Percentiles rank a stretch among this genome's conserved stretches.
Conservation (phyloP, 2,888 invertebrate species). For the Himalopsyche japonica region DNA sequence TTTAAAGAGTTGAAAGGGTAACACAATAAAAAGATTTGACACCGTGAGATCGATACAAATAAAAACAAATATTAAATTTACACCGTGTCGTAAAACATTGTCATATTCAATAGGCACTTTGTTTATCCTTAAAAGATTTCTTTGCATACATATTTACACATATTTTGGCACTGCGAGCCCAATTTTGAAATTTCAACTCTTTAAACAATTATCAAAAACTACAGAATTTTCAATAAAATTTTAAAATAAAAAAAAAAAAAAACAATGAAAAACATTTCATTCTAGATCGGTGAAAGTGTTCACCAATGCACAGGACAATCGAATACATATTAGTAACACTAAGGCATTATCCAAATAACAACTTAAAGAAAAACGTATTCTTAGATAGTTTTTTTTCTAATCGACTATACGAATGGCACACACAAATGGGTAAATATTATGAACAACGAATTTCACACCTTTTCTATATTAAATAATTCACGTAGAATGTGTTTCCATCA, state of each 20-base stretch:
- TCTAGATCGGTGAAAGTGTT: background rate
- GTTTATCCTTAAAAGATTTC: background rate
- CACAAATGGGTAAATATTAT: background rate
- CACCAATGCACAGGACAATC: background rate
- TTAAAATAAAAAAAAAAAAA: too few relatives aligned
- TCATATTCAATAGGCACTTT: background rate
- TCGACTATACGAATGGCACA: background rate
- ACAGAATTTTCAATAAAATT: background rate
- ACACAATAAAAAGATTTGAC: background rate
- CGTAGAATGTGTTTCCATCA: too few relatives aligned
- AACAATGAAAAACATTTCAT: background rate
- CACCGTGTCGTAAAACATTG: background rate
- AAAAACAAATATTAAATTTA: background rate
- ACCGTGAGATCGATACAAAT: background rate
- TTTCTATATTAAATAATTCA: too few relatives aligned
- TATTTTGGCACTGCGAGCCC: background rate
- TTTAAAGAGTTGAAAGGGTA: background rate
- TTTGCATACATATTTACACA: background rate
- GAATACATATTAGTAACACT: background rate
- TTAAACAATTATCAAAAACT: background rate
- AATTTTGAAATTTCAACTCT: background rate
- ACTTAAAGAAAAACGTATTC: background rate
- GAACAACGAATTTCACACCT: background rate
- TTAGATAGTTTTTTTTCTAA: background rate
- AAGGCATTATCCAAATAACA: background rate